Conservation (phyloP, 2,888 invertebrate species). For the Parnassius glacialis region DNA sequence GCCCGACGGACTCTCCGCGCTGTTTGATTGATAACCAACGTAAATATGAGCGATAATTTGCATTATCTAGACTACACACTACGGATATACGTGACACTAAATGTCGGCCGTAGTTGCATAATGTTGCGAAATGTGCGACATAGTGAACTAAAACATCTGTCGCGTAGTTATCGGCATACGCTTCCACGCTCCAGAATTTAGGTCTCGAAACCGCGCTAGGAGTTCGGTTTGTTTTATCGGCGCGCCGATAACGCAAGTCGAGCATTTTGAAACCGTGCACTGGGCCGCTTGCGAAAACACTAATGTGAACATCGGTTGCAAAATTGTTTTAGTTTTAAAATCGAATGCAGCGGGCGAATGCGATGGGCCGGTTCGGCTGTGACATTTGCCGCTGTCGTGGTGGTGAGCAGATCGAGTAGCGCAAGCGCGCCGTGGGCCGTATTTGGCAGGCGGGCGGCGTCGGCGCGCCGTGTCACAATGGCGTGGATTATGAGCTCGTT, state of each 20-base stretch:
- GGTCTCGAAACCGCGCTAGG: constrained; percentile 71
- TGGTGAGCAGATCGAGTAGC: constrained; percentile 67
- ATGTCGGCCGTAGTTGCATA: constrained; percentile 12
- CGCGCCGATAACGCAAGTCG: constrained; percentile 75
- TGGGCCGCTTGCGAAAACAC: constrained; percentile 81
- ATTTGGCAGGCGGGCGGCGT: constrained; percentile 68
- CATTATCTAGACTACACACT: neutral
- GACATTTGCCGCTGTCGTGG: constrained; percentile 39
- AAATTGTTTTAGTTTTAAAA: constrained; percentile 79
- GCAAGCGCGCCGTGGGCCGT: constrained; percentile 57
- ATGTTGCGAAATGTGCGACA: constrained; percentile 28
- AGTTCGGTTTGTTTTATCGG: constrained; percentile 74
- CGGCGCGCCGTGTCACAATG: constrained; percentile 68
- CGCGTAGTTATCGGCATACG: constrained; percentile 19
- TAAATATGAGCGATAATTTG: constrained; percentile 7
- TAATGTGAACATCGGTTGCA: constrained; percentile 81
- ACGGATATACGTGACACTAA: constrained; percentile 8
- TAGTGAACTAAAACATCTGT: constrained; percentile 15
- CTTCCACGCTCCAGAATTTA: constrained; percentile 52
- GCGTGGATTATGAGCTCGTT: constrained; percentile 76
- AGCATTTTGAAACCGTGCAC: constrained; percentile 77
- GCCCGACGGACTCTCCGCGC: constrained; percentile 54
- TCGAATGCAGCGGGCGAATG: constrained; percentile 52
- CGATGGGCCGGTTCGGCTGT: constrained; percentile 34
- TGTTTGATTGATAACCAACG: constrained; percentile 56